Conservation (phyloP, 2,797 vertebrate species). For the Brachymystax lenok region DNA sequence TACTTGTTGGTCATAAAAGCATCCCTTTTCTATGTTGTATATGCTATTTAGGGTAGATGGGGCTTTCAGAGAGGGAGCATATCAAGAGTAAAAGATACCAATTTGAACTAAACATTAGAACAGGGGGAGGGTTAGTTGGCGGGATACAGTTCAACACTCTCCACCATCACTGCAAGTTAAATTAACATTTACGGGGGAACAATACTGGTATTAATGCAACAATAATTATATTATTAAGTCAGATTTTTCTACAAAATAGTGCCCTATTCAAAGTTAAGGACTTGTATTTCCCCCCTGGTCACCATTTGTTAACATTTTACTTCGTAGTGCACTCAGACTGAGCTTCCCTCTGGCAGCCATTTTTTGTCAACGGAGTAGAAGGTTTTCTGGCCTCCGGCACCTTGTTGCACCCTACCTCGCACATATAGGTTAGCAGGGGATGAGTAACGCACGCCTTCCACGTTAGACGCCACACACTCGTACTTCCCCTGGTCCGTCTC, state of each 20-base stretch:
- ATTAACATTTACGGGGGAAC: constrained; percentile 66
- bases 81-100: constrained; percentile 64
- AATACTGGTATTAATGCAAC: constrained; percentile 54
- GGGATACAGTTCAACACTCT: constrained; percentile 69
- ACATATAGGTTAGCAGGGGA: constrained; percentile 99
- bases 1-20: background rate
- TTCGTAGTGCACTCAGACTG: constrained; percentile 52
- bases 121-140: constrained; percentile 73
- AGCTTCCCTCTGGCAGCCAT: constrained; percentile 53
- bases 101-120: constrained; percentile 74
- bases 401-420: constrained; percentile 95
- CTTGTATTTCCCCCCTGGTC: constrained; percentile 34
- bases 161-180: constrained; percentile 66
- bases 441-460: constrained; percentile 96
- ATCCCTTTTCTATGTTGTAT: background rate
- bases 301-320: constrained; percentile 61
- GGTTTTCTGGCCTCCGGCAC: constrained; percentile 61
- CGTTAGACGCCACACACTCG: constrained; percentile 97
- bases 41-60: background rate
- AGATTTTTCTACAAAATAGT: constrained; percentile 46
- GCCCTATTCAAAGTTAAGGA: constrained; percentile 16
- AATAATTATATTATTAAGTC: constrained; percentile 60
- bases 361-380: constrained; percentile 44
- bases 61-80: background rate
- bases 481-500: constrained; percentile 99